phyloP scores from a whole-genome alignment of 1,140 invertebrate species.

The Elymnias hypermnestra region DNA sequence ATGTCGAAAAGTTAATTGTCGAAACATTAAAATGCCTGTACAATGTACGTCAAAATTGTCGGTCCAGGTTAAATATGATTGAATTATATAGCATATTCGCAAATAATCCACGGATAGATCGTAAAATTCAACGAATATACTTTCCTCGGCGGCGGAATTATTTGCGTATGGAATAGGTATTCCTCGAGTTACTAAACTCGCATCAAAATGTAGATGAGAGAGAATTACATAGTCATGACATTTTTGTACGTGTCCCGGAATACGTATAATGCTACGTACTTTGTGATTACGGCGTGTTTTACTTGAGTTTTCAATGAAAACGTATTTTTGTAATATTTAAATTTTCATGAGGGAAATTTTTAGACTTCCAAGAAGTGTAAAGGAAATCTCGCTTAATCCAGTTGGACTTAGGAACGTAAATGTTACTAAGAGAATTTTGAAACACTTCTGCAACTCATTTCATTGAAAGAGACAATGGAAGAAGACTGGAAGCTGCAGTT shows the following conservation, averaged over 20 bases:
- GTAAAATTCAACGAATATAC: conserved; percentile 3
- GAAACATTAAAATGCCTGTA: conserved; percentile 4
- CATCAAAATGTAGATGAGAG: conserved; percentile 49
- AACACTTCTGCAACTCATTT: no score
- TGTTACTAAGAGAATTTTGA: no score
- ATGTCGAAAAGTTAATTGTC: not conserved
- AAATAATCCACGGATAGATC: conserved; percentile 8
- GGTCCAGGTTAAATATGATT: not conserved
- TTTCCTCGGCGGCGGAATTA: conserved; percentile 22
- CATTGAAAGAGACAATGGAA: no score
- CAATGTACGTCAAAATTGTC: not conserved
- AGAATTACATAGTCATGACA: conserved; percentile 42
- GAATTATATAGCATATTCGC: conserved; percentile 6
- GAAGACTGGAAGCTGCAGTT: no score
- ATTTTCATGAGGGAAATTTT: not conserved
- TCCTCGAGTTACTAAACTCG: conserved; percentile 41
- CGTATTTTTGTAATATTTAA: not conserved
- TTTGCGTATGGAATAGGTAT: conserved; percentile 44
- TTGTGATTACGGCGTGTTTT: conserved; percentile 21
- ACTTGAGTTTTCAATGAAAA: conserved; percentile 13
- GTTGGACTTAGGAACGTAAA: no score
- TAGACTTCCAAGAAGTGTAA: no score
- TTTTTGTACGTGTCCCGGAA: conserved; percentile 29
- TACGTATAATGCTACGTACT: conserved; percentile 18
- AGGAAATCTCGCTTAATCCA: no score